phyloP scores from a whole-genome alignment of 2,113 vertebrate species.

The Oceanodroma tethys region DNA sequence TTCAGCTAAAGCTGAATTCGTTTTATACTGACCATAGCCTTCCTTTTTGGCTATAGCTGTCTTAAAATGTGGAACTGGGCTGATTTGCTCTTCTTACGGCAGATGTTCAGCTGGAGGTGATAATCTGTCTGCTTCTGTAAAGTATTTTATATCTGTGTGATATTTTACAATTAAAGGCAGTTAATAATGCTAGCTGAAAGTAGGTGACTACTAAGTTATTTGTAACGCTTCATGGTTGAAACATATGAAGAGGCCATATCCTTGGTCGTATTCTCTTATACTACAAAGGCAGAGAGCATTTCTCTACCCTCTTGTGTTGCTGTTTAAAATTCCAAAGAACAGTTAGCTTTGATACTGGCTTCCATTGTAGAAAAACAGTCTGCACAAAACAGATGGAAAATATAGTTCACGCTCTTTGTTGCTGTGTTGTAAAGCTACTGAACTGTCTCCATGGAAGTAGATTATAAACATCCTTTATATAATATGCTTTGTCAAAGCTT shows the following conservation, averaged over 20 bases:
- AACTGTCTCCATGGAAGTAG: constrained; percentile 43
- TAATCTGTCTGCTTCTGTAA: background rate
- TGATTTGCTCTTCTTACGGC: background rate
- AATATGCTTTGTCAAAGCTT: constrained; percentile 30
- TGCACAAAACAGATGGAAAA: constrained; percentile 43
- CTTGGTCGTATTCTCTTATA: background rate
- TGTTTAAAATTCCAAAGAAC: background rate
- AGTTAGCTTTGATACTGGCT: background rate
- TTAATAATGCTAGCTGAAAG: background rate
- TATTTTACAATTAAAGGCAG: background rate
- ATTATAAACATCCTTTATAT: constrained; percentile 55
- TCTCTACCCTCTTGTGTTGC: background rate
- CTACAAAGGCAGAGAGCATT: background rate
- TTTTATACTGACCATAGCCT: background rate
- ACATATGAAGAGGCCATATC: background rate
- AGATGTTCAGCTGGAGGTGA: background rate
- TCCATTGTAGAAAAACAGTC: background rate
- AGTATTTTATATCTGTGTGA: background rate
- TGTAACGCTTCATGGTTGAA: background rate
- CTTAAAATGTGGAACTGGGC: background rate
- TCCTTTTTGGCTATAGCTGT: background rate
- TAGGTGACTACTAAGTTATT: background rate
- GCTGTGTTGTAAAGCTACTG: constrained; percentile 40
- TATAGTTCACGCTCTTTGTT: constrained; percentile 9
- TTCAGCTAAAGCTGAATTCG: background rate